Percentiles rank a stretch among this genome's conserved stretches.
Conservation (phyloP, 2,113 vertebrate species). For the Proteles cristata region DNA sequence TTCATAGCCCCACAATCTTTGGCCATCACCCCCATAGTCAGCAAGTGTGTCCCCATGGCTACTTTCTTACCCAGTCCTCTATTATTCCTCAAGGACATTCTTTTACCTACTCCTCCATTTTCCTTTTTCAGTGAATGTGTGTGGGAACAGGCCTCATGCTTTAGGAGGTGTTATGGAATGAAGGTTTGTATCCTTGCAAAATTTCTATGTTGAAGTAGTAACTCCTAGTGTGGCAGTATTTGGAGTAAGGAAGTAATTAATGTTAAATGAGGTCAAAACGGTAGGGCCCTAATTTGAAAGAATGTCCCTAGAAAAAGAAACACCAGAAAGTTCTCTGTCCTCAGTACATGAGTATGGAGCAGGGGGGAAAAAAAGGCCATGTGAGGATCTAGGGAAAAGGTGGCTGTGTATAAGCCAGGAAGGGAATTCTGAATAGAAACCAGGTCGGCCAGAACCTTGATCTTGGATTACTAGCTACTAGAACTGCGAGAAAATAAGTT, state of each 20-base stretch:
- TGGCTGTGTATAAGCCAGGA: not conserved
- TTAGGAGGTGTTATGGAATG: not conserved
- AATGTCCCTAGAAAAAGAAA: not conserved
- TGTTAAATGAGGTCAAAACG: not conserved
- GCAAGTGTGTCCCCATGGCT: not conserved
- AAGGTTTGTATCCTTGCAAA: not conserved
- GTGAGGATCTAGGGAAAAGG: not conserved
- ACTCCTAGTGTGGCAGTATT: not conserved
- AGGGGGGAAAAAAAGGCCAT: not conserved
- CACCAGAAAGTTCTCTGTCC: not conserved
- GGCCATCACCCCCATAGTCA: not conserved
- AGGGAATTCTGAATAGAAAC: not conserved
- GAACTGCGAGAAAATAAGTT: conserved; percentile 44
- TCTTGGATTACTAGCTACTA: conserved; percentile 9
- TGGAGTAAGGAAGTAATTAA: conserved; percentile 45
- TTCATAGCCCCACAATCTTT: not conserved
- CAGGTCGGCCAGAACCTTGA: not conserved
- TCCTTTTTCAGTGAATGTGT: not conserved
- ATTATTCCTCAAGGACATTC: not conserved
- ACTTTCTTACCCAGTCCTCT: not conserved
- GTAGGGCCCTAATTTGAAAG: not conserved
- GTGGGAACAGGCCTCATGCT: not conserved
- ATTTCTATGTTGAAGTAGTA: not conserved
- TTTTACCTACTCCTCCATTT: conserved; percentile 17
- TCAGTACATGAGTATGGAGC: not conserved